These are phyloP conservation scores for Goniozus legneri DNA, from an alignment of 1,140 invertebrate genomes.

Conservation along the genomic window DNA sequence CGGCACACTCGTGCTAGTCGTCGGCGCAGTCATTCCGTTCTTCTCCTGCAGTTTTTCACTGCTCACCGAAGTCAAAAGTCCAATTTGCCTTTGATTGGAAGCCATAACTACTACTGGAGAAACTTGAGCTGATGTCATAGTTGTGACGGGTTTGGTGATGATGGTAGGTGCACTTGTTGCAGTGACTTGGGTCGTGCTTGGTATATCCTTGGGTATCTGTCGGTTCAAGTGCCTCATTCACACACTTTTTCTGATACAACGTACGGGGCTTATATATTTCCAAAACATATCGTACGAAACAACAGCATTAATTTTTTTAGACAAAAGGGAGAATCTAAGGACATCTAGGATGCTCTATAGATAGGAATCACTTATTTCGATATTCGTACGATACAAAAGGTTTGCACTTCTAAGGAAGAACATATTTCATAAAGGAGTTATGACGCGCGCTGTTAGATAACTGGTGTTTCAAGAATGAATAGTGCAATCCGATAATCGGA, in stretches of 20 bases:
- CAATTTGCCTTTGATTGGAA: constrained; percentile 40
- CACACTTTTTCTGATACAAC: constrained; percentile 30
- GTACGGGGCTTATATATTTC: constrained; percentile 21
- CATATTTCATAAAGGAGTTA: constrained; percentile 4
- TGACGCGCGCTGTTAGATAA: constrained; percentile 15
- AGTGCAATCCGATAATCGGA: constrained; percentile 10
- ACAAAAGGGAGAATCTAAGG: constrained; percentile 8
- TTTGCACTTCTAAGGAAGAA: constrained; percentile 11
- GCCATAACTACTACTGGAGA: constrained; percentile 39
- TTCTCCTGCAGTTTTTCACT: constrained; percentile 42
- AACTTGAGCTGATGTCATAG: constrained; percentile 41
- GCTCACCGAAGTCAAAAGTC: constrained; percentile 32
- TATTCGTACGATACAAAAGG: constrained; percentile 17
- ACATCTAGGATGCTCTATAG: constrained; percentile 9
- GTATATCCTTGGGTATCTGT: constrained; percentile 62
- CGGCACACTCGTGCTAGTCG: constrained; percentile 19
- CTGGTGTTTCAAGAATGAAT: constrained; percentile 2
- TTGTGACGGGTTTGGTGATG: constrained; percentile 44
- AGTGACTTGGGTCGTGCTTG: constrained; percentile 45
- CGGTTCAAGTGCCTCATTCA: constrained; percentile 53
- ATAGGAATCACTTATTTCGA: too few relatives aligned
- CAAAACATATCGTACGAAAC: constrained; percentile 19
- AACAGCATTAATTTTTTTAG: too few relatives aligned
- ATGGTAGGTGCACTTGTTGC: constrained; percentile 46
- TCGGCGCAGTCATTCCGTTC: constrained; percentile 24